Conservation (phyloP, 2,797 vertebrate species). For the Harpagifer antarcticus region DNA sequence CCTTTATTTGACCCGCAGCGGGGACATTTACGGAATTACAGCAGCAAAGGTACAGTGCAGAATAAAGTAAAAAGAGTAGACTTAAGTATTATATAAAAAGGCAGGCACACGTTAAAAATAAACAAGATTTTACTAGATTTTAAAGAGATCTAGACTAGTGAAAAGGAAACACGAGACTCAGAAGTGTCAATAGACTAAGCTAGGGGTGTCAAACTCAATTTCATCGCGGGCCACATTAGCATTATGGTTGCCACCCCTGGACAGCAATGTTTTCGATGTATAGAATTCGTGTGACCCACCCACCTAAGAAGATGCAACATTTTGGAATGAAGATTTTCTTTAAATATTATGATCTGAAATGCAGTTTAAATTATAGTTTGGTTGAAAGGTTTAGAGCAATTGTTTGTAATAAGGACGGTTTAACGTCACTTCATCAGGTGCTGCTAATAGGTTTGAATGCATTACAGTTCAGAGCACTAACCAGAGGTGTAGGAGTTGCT, state of each 20-base stretch:
- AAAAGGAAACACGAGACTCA: neutral
- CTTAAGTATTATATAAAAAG: no score
- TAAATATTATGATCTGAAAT: neutral
- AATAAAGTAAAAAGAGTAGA: no score
- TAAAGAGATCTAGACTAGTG: no score
- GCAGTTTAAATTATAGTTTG: neutral
- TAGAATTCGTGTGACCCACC: neutral
- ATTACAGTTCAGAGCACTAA: slow-evolving; percentile 58
- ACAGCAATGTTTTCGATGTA: neutral
- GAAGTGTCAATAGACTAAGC: neutral
- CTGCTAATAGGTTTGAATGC: neutral
- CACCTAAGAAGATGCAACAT: neutral
- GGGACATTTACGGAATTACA: no score
- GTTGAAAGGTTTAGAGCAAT: neutral
- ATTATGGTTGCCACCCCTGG: no score
- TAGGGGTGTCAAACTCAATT: no score
- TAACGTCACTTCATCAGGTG: neutral
- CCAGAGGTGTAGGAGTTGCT: slow-evolving; percentile 94
- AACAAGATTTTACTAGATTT: neutral
- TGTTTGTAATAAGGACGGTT: neutral
- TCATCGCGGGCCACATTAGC: no score
- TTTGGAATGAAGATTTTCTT: neutral
- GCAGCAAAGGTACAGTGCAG: no score
- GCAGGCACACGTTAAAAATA: no score
- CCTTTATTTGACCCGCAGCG: no score